Evolutionary conservation across 2,113 vertebrate species (phyloP).

Genomic region (Fulica atra): DNA sequence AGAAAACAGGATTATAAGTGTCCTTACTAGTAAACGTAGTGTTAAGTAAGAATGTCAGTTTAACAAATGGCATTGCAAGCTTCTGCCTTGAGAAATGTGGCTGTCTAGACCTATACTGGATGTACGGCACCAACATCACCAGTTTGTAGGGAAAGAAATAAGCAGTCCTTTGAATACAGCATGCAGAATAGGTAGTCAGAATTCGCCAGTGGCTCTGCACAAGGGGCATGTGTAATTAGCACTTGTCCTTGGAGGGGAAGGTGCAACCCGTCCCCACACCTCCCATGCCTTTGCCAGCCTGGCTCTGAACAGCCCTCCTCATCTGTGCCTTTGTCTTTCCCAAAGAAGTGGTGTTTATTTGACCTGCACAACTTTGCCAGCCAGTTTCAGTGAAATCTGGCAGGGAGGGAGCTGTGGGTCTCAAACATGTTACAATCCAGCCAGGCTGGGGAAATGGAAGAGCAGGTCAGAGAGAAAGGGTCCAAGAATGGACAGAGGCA

Average conservation of each 20-base stretch:
- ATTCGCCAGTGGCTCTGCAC: fast-evolving
- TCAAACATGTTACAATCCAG: not conserved
- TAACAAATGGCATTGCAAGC: not conserved
- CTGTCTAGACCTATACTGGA: fast-evolving
- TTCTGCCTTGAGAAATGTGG: not conserved
- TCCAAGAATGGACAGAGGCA: fast-evolving
- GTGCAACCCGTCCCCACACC: not conserved
- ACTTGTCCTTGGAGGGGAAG: not conserved
- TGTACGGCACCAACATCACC: not conserved
- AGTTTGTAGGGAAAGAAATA: not conserved
- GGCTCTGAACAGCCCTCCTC: not conserved
- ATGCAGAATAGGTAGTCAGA: not conserved
- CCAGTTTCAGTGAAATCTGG: not conserved
- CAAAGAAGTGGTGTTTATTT: not conserved
- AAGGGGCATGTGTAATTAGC: not conserved
- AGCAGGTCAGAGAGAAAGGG: not conserved
- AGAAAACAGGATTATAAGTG: not conserved
- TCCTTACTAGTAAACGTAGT: not conserved
- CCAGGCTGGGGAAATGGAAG: not conserved
- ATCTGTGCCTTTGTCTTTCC: not conserved
- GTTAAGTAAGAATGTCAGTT: not conserved
- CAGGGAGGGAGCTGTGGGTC: not conserved
- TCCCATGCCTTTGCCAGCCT: not conserved
- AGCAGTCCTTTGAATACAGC: not conserved
- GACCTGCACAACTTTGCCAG: no score